Conservation (phyloP, 2,888 invertebrate genomes). For the Acheta domesticus region DNA sequence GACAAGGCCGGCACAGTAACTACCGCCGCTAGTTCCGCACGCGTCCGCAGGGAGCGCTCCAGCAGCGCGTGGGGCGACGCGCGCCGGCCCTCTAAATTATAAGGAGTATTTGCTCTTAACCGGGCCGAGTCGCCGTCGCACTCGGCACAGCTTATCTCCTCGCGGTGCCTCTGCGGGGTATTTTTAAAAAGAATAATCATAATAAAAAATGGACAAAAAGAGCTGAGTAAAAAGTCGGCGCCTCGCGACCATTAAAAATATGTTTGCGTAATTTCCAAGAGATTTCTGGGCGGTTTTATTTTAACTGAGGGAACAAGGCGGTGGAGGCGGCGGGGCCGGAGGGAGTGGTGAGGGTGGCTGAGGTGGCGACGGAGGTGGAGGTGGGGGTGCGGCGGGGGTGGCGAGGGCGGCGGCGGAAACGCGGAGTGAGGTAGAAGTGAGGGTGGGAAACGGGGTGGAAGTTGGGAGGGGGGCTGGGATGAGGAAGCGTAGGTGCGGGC, state of each 20-base stretch:
- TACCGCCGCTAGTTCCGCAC: no score
- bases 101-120: constrained; percentile 9
- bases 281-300: neutral
- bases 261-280: constrained; percentile 18
- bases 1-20: no score
- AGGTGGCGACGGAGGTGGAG: neutral
- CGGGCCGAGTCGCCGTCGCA: neutral
- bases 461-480: neutral
- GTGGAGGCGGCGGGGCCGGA: neutral
- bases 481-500: neutral
- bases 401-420: neutral
- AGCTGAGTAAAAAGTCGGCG: neutral
- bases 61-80: neutral
- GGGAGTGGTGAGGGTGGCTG: neutral
- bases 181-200: constrained; percentile 6
- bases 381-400: neutral
- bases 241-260: neutral
- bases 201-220: constrained; percentile 7
- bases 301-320: neutral
- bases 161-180: neutral
- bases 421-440: neutral
- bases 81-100: neutral
- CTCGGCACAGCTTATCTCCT: neutral
- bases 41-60: no score
- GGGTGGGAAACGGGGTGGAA: neutral